Evolutionary conservation across 2,888 invertebrate species (phyloP), one percentile per base, ranked within the genome.

Genomic region (Phymatocera aterrima): DNA sequence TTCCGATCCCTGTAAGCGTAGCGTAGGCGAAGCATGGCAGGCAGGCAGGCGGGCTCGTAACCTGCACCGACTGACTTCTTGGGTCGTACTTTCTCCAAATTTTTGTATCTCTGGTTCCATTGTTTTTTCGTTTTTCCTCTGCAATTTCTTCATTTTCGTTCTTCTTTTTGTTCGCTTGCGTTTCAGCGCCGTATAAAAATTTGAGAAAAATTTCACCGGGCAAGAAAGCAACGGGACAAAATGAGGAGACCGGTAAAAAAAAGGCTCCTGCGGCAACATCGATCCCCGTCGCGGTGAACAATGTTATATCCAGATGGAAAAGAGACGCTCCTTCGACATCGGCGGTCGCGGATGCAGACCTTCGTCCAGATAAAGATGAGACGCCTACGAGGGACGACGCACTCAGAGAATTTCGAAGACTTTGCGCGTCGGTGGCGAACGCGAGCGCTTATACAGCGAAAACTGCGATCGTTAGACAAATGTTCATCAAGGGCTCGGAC

Each of bases 401-500:
- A 46, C 96, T 98, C 89, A 92, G 94, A 28, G 94, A 95, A 85
- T 98, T 98, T 90, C 93, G 95, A 77, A 92, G 93, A 54, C 90
- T 98, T 18, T 97, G 97, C 89, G 94, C 95, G 77, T 94, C 94
- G 85, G 94, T 98, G 80, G 94, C 96, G 0, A 94, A 93, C 77
- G 95, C 95, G 54, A 94, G 94, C 85, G 95, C 97, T 79, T 97
- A 98, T 87, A 93, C 94, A 37, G 95, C 94, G 28, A 98, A 98
- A 92, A 97, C 96, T 0, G 94, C 94, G 28, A 92, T 94, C 77
- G 92, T 97, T 0, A 93, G 94, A 82, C 91, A 92, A 77, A 93
- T 95, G 84, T 94, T 97, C 68, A 92, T 91, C 1, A 93, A 93
- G 78, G 93, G 92, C 37, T 83, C 89, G 0, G 87, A 87, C 65